A percentile compares a stretch with the other conserved stretches of the same genome.
Evolutionary conservation across 2,888 invertebrate genomes (phyloP).

Genomic region (Scaptomyza tumidula): DNA sequence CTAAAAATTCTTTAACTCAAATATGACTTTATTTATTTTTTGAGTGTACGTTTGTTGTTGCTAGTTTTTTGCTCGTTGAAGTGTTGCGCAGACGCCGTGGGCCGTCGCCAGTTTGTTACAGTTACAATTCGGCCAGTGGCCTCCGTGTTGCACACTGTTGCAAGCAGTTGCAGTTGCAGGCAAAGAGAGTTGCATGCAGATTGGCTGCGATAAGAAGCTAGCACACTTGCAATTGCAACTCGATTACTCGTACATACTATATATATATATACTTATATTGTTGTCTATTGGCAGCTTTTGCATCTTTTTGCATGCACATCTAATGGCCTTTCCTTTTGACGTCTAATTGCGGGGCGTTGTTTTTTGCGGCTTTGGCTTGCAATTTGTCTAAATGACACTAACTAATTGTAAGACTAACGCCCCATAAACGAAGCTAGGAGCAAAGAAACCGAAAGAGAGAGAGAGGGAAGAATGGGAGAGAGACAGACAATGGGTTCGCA

Average conservation of each 20-base stretch:
- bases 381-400: slow-evolving; percentile 79
- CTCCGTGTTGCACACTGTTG: slow-evolving; percentile 32
- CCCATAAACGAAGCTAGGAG: slow-evolving; percentile 63
- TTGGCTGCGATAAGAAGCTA: slow-evolving; percentile 60
- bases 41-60: slow-evolving; percentile 1
- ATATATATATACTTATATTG: background rate
- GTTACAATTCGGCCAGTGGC: slow-evolving; percentile 63
- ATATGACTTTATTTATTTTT: background rate
- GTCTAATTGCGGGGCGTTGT: slow-evolving; percentile 63
- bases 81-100: slow-evolving; percentile 79
- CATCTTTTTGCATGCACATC: slow-evolving; percentile 59
- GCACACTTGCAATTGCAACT: slow-evolving; percentile 21
- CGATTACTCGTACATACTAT: background rate
- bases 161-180: slow-evolving; percentile 35
- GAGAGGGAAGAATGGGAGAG: background rate
- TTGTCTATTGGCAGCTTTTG: slow-evolving; percentile 15
- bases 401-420: slow-evolving; percentile 77
- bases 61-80: slow-evolving; percentile 28
- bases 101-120: slow-evolving; percentile 74
- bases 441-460: background rate
- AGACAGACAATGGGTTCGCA: slow-evolving; percentile 52
- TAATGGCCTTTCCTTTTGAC: slow-evolving; percentile 78
- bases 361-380: slow-evolving; percentile 39
- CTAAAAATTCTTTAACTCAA: background rate
- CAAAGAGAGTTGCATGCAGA: slow-evolving; percentile 62